These are phyloP conservation scores for Agelastica alni DNA, from an alignment of 2,888 invertebrate genomes.

Conservation along the genomic window DNA sequence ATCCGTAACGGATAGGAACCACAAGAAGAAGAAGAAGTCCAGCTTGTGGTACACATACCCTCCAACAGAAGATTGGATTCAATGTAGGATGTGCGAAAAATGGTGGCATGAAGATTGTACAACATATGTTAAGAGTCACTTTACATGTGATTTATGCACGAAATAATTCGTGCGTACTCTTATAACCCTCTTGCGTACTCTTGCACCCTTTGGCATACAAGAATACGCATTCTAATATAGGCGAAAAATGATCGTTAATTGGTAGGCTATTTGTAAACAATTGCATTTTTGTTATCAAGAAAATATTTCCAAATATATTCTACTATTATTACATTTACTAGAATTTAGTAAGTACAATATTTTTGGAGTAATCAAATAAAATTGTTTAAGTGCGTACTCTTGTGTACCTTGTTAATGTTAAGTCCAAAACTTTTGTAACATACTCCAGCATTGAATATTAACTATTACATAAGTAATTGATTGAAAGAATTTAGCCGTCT, in stretches of 20 bases:
- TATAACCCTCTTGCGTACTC: too few relatives aligned
- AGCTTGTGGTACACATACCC: too few relatives aligned
- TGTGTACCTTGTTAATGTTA: neutral
- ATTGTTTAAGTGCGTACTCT: too few relatives aligned
- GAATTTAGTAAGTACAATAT: constrained; percentile 1
- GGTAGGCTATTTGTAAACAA: constrained; percentile 7
- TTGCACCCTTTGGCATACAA: too few relatives aligned
- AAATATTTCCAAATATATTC: constrained; percentile 4
- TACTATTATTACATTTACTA: constrained; percentile 3
- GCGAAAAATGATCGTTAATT: constrained; percentile 2
- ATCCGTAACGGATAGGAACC: too few relatives aligned
- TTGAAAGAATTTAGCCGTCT: too few relatives aligned
- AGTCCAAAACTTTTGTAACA: too few relatives aligned
- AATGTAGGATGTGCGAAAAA: constrained; percentile 4
- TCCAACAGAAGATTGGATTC: constrained; percentile 8
- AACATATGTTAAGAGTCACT: constrained; percentile 10
- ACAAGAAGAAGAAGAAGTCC: too few relatives aligned
- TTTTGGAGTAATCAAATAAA: neutral
- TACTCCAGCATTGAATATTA: too few relatives aligned
- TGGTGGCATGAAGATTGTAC: constrained; percentile 12
- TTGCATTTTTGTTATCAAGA: constrained; percentile 1
- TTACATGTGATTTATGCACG: constrained; percentile 6
- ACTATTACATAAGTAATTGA: too few relatives aligned
- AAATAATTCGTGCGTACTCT: constrained; percentile 2
- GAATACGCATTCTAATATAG: constrained; percentile 5